Conservation (phyloP, 2,797 vertebrate species). For the Channa striata region DNA sequence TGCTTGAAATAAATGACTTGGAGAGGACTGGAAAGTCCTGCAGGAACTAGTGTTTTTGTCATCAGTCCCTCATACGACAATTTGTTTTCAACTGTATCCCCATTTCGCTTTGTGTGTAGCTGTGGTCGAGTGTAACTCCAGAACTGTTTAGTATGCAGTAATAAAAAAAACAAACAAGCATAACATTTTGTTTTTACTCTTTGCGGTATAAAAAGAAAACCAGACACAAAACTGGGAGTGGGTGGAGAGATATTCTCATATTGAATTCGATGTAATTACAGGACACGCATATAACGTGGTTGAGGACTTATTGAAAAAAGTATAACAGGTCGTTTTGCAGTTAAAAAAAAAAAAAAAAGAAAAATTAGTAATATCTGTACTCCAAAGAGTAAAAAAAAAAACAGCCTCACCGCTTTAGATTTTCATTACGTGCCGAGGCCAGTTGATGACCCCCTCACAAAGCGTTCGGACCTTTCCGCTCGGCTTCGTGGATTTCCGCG, state of each 20-base stretch:
- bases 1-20: constrained; percentile 81
- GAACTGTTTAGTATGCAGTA: background rate
- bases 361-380: no score
- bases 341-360: no score
- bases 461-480: constrained; percentile 74
- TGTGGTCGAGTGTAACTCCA: background rate
- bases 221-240: no score
- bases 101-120: no score
- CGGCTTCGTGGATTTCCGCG: constrained; percentile 72
- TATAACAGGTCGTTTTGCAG: no score
- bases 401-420: constrained; percentile 29
- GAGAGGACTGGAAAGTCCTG: constrained; percentile 58
- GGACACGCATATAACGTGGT: no score
- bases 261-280: no score
- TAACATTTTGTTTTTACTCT: background rate
- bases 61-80: constrained; percentile 20
- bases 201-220: background rate
- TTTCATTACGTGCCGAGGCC: constrained; percentile 27
- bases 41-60: constrained; percentile 17
- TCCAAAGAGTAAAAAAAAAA: background rate
- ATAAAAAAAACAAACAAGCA: background rate
- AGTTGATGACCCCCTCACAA: constrained; percentile 36
- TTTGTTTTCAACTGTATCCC: no score
- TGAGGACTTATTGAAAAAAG: no score
- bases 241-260: no score